phyloP scores from a whole-genome alignment of 2,888 invertebrate genomes.

The Allacma fusca region DNA sequence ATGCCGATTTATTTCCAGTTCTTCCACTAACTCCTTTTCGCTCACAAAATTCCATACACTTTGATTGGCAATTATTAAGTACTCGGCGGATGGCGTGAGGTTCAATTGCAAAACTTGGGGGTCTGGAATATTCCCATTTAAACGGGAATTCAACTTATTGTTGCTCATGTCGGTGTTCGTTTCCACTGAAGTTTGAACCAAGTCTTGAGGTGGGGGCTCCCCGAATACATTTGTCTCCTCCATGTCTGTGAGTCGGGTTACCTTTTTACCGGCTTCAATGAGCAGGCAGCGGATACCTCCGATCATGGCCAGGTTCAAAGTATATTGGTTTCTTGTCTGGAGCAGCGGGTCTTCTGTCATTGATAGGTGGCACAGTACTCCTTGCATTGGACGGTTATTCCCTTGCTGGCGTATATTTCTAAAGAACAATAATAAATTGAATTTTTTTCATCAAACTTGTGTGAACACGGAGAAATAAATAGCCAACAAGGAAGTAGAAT shows the following conservation, averaged over 20 bases:
- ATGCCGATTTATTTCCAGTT: slow-evolving; percentile 68
- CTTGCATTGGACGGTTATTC: slow-evolving; percentile 57
- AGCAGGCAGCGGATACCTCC: slow-evolving; percentile 58
- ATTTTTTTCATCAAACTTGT: no score
- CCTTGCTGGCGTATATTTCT: slow-evolving; percentile 59
- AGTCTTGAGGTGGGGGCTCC: not conserved
- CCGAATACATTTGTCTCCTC: slow-evolving; percentile 33
- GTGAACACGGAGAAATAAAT: no score
- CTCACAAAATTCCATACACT: slow-evolving; percentile 83
- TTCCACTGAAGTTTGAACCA: not conserved
- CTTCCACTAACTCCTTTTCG: slow-evolving; percentile 82
- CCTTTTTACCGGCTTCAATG: slow-evolving; percentile 58
- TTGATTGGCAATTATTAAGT: slow-evolving; percentile 81
- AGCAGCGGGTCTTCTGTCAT: slow-evolving; percentile 52
- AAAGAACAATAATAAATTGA: not conserved
- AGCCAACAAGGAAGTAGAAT: not conserved
- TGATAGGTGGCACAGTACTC: slow-evolving; percentile 57
- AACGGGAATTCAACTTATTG: not conserved
- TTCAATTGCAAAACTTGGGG: slow-evolving; percentile 79
- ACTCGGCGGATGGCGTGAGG: slow-evolving; percentile 83
- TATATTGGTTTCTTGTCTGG: slow-evolving; percentile 52
- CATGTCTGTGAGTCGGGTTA: slow-evolving; percentile 56
- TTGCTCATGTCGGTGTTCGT: not conserved
- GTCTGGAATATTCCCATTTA: slow-evolving; percentile 70
- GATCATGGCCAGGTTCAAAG: slow-evolving; percentile 58